Conservation (phyloP, 2,888 invertebrate species). For the Epinotia nisella region DNA sequence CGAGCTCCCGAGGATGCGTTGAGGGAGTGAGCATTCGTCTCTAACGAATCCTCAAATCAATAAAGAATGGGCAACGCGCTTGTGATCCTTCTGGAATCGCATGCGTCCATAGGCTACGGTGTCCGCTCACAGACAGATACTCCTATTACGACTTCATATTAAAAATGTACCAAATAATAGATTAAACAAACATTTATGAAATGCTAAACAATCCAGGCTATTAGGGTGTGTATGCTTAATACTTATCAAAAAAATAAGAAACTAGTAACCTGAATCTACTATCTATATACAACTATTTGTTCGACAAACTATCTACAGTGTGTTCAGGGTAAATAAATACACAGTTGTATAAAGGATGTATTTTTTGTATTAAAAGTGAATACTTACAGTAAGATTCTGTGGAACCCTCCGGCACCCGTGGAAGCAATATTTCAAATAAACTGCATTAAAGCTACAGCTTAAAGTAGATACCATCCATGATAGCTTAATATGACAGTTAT, state of each 20-base stretch:
- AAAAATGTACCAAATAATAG: neutral
- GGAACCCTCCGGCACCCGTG: conserved; percentile 51
- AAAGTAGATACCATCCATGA: neutral
- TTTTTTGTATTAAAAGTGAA: conserved; percentile 66
- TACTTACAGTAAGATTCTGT: conserved; percentile 69
- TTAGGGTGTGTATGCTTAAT: neutral
- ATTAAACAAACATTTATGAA: neutral
- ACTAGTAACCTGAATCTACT: conserved; percentile 9
- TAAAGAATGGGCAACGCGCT: too few species aligned
- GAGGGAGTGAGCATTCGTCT: too few species aligned
- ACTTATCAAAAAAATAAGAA: conserved; percentile 6
- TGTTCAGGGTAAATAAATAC: conserved; percentile 52
- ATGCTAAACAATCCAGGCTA: neutral
- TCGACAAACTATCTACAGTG: conserved; percentile 47
- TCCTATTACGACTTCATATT: neutral
- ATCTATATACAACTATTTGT: conserved; percentile 6
- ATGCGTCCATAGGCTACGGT: too few species aligned
- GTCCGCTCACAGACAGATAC: neutral
- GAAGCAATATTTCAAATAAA: conserved; percentile 74
- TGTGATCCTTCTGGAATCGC: too few species aligned
- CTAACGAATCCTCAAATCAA: too few species aligned
- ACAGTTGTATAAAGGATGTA: conserved; percentile 44
- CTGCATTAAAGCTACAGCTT: conserved; percentile 47
- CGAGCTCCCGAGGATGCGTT: too few species aligned
- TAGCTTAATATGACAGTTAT: neutral